These are phyloP conservation scores for Drosophila rufa DNA, from an alignment of 1,140 invertebrate genomes.

Conservation along the genomic window DNA sequence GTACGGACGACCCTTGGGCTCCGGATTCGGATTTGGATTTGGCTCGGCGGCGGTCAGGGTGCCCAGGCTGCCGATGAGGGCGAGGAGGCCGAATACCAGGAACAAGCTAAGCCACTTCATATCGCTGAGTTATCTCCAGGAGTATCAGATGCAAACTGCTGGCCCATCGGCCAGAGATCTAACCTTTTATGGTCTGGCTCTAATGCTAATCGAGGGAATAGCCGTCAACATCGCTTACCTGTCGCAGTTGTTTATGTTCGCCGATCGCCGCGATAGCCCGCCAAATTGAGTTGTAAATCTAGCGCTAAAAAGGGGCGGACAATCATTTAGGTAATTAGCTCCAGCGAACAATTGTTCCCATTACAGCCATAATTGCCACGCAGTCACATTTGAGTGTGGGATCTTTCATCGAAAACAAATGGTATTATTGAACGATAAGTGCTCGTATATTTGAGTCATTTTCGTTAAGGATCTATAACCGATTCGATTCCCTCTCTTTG, in stretches of 20 bases:
- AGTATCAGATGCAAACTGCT: slow-evolving; percentile 50
- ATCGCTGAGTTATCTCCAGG: neutral
- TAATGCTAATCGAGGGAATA: slow-evolving; percentile 66
- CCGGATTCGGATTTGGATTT: slow-evolving; percentile 62
- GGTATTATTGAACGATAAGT: slow-evolving; percentile 8
- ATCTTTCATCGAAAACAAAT: slow-evolving; percentile 21
- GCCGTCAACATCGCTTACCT: slow-evolving; percentile 70
- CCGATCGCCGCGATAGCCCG: slow-evolving; percentile 42
- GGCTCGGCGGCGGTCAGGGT: slow-evolving; percentile 57
- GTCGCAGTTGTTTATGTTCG: slow-evolving; percentile 62
- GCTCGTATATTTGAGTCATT: slow-evolving; percentile 12
- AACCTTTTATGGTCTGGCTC: slow-evolving; percentile 47
- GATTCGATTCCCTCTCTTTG: neutral
- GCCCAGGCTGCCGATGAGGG: slow-evolving; percentile 65
- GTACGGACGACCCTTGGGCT: slow-evolving; percentile 74
- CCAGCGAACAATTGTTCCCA: slow-evolving; percentile 51
- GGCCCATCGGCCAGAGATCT: neutral
- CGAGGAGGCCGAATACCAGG: slow-evolving; percentile 66
- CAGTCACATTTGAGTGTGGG: slow-evolving; percentile 40
- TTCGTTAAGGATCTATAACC: slow-evolving; percentile 3
- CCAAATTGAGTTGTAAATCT: slow-evolving; percentile 82
- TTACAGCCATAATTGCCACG: slow-evolving; percentile 19
- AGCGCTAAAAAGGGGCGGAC: slow-evolving; percentile 77
- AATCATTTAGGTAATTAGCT: slow-evolving; percentile 71
- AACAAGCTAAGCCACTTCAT: slow-evolving; percentile 82